Conservation (phyloP, 2,113 vertebrate genomes). For the Percopsis transmontana region DNA sequence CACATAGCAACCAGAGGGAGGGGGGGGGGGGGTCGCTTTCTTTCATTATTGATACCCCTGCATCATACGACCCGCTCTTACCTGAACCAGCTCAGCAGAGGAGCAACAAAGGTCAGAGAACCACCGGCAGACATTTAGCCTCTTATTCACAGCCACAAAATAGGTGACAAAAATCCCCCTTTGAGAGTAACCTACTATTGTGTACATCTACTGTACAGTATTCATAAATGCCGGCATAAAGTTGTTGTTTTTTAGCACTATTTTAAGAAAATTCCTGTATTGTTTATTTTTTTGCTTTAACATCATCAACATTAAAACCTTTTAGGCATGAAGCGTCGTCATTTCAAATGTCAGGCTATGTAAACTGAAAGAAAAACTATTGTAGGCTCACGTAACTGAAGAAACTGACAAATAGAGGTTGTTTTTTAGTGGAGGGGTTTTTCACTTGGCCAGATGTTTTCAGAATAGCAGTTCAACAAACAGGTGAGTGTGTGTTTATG, state of each 20-base stretch:
- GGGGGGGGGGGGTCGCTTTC: constrained; percentile 62
- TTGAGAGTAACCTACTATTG: constrained; percentile 7
- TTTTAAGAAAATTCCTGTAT: constrained; percentile 14
- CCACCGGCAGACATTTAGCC: constrained; percentile 66
- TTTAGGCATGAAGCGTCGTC: constrained; percentile 17
- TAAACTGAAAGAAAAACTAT: background rate
- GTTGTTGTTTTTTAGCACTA: too few species aligned
- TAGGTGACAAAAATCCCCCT: constrained; percentile 21
- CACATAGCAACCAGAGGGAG: constrained; percentile 73
- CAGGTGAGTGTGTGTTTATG: constrained; percentile 10
- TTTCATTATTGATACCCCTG: constrained; percentile 80
- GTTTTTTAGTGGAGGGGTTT: background rate
- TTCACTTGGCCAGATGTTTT: constrained; percentile 24
- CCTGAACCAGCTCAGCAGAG: constrained; percentile 64
- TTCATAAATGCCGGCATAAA: background rate
- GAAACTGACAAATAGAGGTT: background rate
- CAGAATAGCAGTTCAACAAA: constrained; percentile 30
- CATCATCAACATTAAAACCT: constrained; percentile 7
- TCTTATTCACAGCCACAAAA: constrained; percentile 53
- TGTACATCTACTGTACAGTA: background rate
- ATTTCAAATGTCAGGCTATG: constrained; percentile 9
- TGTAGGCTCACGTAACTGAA: background rate
- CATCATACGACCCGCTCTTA: constrained; percentile 71
- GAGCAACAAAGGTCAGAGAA: constrained; percentile 73
- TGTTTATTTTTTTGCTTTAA: too few species aligned